Evolutionary conservation across 2,888 invertebrate species (phyloP).

Genomic region (Euspilapteryx auroguttella): DNA sequence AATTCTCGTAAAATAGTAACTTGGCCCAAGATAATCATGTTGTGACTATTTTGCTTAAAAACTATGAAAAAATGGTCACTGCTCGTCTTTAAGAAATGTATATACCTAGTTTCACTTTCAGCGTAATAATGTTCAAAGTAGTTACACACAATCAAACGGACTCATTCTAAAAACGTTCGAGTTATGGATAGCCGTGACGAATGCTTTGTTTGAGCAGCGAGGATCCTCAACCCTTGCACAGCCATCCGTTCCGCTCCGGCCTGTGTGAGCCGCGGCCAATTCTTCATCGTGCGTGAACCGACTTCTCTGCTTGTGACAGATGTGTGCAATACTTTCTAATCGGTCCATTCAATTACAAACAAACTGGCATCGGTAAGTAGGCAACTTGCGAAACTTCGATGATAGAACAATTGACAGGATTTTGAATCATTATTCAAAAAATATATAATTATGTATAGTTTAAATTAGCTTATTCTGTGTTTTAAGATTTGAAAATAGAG

Average conservation of each 20-base stretch:
- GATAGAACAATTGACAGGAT: constrained; percentile 35
- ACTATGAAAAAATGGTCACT: too few relatives aligned
- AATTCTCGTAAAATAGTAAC: constrained; percentile 27
- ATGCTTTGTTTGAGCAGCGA: constrained; percentile 43
- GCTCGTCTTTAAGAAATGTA: too few relatives aligned
- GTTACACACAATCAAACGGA: too few relatives aligned
- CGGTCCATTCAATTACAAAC: constrained; percentile 45
- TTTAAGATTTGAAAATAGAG: too few relatives aligned
- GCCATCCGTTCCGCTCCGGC: constrained; percentile 51
- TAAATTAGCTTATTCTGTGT: too few relatives aligned
- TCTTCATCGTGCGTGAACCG: background rate
- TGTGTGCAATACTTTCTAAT: constrained; percentile 53
- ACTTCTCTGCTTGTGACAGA: constrained; percentile 53
- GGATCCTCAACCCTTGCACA: constrained; percentile 43
- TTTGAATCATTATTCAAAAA: constrained; percentile 15
- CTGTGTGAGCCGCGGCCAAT: constrained; percentile 10
- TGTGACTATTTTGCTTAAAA: too few relatives aligned
- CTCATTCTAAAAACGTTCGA: too few relatives aligned
- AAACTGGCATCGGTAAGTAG: constrained; percentile 33
- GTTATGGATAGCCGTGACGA: constrained; percentile 34
- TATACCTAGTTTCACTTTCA: constrained; percentile 9
- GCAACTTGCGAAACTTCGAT: constrained; percentile 43
- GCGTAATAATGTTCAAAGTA: constrained; percentile 7
- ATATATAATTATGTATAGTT: too few relatives aligned
- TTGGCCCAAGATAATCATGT: too few relatives aligned